Evolutionary conservation across 2,797 vertebrate genomes (phyloP).

Genomic region (Oryzias dopingdopingensis): DNA sequence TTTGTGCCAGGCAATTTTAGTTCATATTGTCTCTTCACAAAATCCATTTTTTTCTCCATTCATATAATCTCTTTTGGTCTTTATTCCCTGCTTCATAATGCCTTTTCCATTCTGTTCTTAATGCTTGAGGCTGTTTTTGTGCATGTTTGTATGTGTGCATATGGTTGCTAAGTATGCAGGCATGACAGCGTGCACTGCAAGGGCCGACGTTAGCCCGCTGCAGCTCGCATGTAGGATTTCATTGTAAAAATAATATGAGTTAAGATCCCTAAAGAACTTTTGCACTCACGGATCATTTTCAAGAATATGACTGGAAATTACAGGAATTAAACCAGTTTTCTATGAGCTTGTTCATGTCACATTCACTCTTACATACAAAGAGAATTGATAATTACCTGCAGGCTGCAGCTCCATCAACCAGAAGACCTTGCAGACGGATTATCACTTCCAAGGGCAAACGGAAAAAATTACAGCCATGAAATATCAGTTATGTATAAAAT

Average conservation of each 20-base stretch:
- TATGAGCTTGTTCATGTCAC: constrained; percentile 23
- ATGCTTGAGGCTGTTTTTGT: background rate
- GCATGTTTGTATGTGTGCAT: background rate
- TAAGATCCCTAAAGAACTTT: background rate
- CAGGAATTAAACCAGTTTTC: constrained; percentile 16
- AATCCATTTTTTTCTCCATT: background rate
- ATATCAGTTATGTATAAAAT: constrained; percentile 40
- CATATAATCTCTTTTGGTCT: background rate
- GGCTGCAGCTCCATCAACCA: constrained; percentile 58
- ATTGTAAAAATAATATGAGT: background rate
- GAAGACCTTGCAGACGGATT: constrained; percentile 56
- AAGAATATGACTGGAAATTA: constrained; percentile 22
- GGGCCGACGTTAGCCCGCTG: too few relatives aligned
- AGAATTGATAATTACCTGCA: constrained; percentile 61
- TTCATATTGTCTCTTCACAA: constrained; percentile 5
- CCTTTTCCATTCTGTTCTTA: constrained; percentile 4
- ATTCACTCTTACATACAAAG: constrained; percentile 25
- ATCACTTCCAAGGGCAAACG: constrained; percentile 62
- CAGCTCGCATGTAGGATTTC: background rate
- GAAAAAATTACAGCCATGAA: constrained; percentile 25
- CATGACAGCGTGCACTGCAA: too few relatives aligned
- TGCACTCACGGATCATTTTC: background rate
- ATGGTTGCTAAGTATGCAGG: too few relatives aligned
- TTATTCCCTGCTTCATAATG: background rate
- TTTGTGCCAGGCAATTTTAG: background rate